phyloP scores from a whole-genome alignment of 2,113 vertebrate species.

The Trogon surrucura region DNA sequence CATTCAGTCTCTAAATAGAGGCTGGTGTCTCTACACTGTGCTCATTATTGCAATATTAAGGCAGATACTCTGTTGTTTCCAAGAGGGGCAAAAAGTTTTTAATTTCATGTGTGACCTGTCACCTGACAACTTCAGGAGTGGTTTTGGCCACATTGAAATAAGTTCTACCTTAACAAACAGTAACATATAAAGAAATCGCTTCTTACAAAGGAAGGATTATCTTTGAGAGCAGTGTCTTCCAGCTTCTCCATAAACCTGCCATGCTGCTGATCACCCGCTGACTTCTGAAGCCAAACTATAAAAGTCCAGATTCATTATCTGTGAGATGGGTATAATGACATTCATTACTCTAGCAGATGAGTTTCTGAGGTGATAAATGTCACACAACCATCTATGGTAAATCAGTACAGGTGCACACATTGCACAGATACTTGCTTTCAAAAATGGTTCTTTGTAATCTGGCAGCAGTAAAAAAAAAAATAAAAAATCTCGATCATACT shows the following conservation, averaged over 20 bases:
- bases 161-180: not conserved
- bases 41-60: not conserved
- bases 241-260: not conserved
- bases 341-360: not conserved
- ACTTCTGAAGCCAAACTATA: not conserved
- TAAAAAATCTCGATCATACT: not conserved
- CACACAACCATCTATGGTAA: not conserved
- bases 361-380: not conserved
- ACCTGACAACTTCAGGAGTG: not conserved
- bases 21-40: not conserved
- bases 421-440: not conserved
- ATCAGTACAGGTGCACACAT: not conserved
- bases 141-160: not conserved
- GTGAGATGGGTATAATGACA: not conserved
- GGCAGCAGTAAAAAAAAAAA: not conserved
- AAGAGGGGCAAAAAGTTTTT: not conserved
- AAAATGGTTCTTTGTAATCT: not conserved
- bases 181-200: not conserved
- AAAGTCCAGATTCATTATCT: slow-evolving; percentile 9
- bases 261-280: not conserved
- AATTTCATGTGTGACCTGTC: not conserved
- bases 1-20: not conserved
- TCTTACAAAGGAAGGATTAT: not conserved
- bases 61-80: not conserved
- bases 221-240: not conserved